Evolutionary conservation across 2,113 vertebrate genomes (phyloP), one percentile per base, ranked within the genome.

Genomic region (Sisor rabdophorus): DNA sequence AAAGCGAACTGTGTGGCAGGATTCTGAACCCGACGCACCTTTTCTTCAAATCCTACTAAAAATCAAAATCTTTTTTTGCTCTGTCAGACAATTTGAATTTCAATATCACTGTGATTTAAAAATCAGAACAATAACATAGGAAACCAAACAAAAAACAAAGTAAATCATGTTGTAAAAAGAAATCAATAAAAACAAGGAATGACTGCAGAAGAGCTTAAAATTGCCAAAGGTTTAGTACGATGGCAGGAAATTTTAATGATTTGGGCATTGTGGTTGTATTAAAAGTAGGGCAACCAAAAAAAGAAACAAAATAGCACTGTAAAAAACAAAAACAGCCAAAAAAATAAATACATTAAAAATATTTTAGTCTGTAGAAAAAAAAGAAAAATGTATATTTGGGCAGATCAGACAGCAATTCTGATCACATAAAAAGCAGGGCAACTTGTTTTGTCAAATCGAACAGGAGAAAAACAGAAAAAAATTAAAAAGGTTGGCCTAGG

Each of bases 391-490:
- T 71, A 56, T 63, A 63, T 78, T 24, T 24, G 36, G 36, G 13
- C 63, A 30, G 65, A 58, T 71, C 53, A 77, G 67, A 40, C 22
- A n/a, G 48, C 44, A 22, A 61, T 63, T 71, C 28, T 22, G 28
- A 78, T 72, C 68, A 72, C 24, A 40, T 22, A 58, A 54, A 78
- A 72, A 78, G 68, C 70, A 78, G 68, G 76, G 58, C 68, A 64
- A 54, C 59, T 36, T 36, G 12, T 76, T 68, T 44, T 16, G 58
- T 16, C 22, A 12, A 71, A 78, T 44, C 55, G 67, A 77, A 72
- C 32, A 40, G 58, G 54, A 24, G n/a, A 55, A 44, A 47, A 72
- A 73, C 10, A 60, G 30, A 19, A 11, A 60, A 47, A 17, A 24
- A 44, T 12, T 17, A 73, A 52, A 73, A 28, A 60, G 52, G 71